Percentiles rank a stretch among this genome's conserved stretches.
Evolutionary conservation across 2,888 invertebrate species (phyloP).

Genomic region (Allacma fusca): DNA sequence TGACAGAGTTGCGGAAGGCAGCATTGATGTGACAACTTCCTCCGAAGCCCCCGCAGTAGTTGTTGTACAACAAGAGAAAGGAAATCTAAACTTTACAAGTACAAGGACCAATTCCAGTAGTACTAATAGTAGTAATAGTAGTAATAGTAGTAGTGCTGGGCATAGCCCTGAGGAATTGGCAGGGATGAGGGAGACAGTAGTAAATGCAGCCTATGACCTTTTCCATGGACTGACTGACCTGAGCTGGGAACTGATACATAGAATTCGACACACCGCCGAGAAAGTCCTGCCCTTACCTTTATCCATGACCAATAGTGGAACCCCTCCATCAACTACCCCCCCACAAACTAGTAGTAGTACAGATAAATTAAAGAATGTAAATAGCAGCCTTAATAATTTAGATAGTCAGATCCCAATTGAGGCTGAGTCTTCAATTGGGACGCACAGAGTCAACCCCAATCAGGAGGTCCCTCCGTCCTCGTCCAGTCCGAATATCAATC

Average conservation of each 20-base stretch:
- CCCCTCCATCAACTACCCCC: slow-evolving; percentile 16
- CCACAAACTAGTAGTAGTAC: slow-evolving; percentile 19
- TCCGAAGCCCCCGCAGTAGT: background rate
- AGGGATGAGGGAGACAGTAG: slow-evolving; percentile 48
- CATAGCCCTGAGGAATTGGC: slow-evolving; percentile 22
- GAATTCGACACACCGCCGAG: slow-evolving; percentile 35
- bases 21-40: background rate
- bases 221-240: slow-evolving; percentile 52
- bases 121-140: no score
- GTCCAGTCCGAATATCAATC: slow-evolving; percentile 35
- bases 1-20: background rate
- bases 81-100: no score
- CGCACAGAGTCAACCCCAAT: background rate
- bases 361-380: slow-evolving; percentile 16
- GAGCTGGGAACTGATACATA: slow-evolving; percentile 44
- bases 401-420: slow-evolving; percentile 26
- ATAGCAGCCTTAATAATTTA: slow-evolving; percentile 32
- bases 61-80: no score
- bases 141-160: background rate
- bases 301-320: slow-evolving; percentile 16
- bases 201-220: slow-evolving; percentile 54
- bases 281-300: slow-evolving; percentile 21
- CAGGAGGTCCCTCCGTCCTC: background rate
- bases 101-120: no score
- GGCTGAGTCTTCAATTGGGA: background rate